phyloP scores from a whole-genome alignment of 1,140 invertebrate species.

The Drosophila kanapiae region DNA sequence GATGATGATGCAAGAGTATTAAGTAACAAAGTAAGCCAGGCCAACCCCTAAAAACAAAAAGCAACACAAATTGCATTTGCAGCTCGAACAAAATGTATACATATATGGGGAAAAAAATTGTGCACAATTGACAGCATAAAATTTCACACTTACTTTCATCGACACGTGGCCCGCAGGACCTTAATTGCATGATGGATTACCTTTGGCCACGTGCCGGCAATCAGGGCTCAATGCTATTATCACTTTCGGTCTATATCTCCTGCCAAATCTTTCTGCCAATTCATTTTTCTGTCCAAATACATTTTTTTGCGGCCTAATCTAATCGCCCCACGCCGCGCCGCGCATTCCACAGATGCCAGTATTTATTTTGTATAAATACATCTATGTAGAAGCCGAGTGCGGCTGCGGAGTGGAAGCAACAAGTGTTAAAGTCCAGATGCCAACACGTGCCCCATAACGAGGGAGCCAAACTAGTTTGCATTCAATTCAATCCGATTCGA shows the following conservation, averaged over 20 bases:
- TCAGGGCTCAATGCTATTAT: slow-evolving; percentile 39
- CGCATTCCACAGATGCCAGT: slow-evolving; percentile 54
- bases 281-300: slow-evolving; percentile 32
- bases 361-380: slow-evolving; percentile 16
- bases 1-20: slow-evolving; percentile 78
- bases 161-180: slow-evolving; percentile 15
- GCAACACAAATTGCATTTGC: slow-evolving; percentile 70
- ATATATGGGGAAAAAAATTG: slow-evolving; percentile 6
- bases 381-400: background rate
- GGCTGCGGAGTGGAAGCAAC: slow-evolving; percentile 36
- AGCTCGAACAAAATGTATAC: slow-evolving; percentile 10
- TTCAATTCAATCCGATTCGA: slow-evolving; percentile 16
- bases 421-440: slow-evolving; percentile 59
- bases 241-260: slow-evolving; percentile 28
- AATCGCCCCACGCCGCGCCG: slow-evolving; percentile 18
- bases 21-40: slow-evolving; percentile 51
- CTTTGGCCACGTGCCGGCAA: slow-evolving; percentile 60
- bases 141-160: slow-evolving; percentile 63
- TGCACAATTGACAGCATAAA: slow-evolving; percentile 68
- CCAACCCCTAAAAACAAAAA: slow-evolving; percentile 74
- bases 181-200: slow-evolving; percentile 73
- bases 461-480: slow-evolving; percentile 43
- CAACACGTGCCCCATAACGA: slow-evolving; percentile 46
- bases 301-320: slow-evolving; percentile 40
- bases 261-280: slow-evolving; percentile 21